These are phyloP conservation scores for Erithacus rubecula DNA, from an alignment of 2,797 vertebrate genomes.

Conservation along the genomic window DNA sequence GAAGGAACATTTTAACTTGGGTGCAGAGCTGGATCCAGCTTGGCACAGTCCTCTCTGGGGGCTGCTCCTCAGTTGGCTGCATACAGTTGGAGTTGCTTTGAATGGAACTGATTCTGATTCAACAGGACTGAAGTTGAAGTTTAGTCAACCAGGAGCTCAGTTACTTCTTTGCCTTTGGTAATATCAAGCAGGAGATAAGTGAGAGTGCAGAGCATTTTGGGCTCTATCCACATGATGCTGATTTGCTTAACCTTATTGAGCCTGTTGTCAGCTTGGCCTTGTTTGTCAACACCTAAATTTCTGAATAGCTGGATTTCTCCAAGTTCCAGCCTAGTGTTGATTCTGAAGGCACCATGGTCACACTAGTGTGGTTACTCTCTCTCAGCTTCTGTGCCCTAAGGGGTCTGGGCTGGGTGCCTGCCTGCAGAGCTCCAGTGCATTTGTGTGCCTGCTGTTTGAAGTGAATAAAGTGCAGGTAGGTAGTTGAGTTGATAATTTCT, in stretches of 20 bases:
- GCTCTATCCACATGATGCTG: not conserved
- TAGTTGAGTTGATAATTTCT: not conserved
- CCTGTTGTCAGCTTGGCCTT: not conserved
- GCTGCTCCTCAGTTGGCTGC: not conserved
- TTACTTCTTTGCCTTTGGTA: not conserved
- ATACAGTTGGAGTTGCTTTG: not conserved
- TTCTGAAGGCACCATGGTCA: not conserved
- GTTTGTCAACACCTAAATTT: not conserved
- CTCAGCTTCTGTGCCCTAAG: not conserved
- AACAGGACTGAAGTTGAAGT: not conserved
- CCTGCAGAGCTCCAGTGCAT: not conserved
- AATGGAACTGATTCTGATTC: not conserved
- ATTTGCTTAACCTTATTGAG: not conserved
- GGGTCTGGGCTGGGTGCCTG: not conserved
- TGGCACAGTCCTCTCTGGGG: rapidly evolving
- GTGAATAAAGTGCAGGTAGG: not conserved
- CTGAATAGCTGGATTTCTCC: not conserved
- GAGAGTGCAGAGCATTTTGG: not conserved
- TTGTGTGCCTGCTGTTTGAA: not conserved
- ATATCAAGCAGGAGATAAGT: not conserved
- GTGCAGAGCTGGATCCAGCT: not conserved
- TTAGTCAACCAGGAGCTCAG: not conserved
- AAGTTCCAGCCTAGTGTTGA: not conserved
- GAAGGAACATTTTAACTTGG: not conserved
- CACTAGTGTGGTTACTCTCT: not conserved